Conservation (phyloP, 1,140 invertebrate species). For the Ganaspis sp. region DNA sequence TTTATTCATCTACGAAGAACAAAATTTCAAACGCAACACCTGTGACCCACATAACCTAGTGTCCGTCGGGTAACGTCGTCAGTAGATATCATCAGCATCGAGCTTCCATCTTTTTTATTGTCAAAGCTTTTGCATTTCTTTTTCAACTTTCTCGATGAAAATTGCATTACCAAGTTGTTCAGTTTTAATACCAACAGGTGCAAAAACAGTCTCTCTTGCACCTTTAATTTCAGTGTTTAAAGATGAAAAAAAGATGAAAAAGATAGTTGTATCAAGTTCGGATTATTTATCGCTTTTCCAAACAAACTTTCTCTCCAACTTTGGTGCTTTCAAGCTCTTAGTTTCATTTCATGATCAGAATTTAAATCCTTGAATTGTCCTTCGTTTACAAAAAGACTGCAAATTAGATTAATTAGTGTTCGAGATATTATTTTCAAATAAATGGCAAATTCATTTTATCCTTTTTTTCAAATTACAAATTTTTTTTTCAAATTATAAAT, state of each 20-base stretch:
- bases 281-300: background rate
- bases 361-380: background rate
- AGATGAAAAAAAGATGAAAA: background rate
- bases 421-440: background rate
- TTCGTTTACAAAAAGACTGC: too few species aligned
- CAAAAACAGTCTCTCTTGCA: background rate
- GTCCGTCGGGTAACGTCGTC: constrained; percentile 1
- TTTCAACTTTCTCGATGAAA: constrained; percentile 72
- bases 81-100: background rate
- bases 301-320: background rate
- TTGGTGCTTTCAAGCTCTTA: background rate
- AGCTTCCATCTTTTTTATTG: constrained; percentile 45
- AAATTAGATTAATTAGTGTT: too few species aligned
- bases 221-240: background rate
- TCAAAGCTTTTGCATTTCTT: constrained; percentile 18
- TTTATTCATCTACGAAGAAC: constrained; percentile 51
- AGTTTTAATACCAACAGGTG: constrained; percentile 5
- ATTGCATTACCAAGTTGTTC: constrained; percentile 69
- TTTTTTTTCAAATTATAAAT: too few species aligned
- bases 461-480: too few species aligned
- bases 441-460: too few species aligned
- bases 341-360: background rate
- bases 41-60: constrained; percentile 31
- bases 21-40: constrained; percentile 49
- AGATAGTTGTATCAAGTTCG: background rate